Evolutionary conservation across 2,888 invertebrate genomes (phyloP).

Genomic region (Rhorus exstirpatorius): DNA sequence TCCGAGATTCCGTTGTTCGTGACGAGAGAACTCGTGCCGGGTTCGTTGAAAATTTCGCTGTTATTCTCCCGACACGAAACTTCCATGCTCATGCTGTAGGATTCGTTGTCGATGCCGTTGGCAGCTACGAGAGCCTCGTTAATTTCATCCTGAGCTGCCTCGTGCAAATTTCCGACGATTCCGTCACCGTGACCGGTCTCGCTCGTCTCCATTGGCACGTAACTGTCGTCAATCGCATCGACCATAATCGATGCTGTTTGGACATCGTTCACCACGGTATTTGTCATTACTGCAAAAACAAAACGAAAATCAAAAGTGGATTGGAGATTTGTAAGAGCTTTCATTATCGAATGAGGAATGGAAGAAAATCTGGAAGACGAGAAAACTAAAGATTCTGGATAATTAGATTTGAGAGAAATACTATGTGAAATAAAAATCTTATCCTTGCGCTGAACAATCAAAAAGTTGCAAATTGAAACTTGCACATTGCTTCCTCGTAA

Average conservation of each 20-base stretch:
- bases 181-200: constrained; percentile 46
- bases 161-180: constrained; percentile 42
- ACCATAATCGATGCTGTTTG: constrained; percentile 43
- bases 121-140: constrained; percentile 40
- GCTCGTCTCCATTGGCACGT: constrained; percentile 71
- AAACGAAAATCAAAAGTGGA: neutral
- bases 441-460: too few species aligned
- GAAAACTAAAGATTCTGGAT: too few species aligned
- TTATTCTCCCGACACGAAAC: constrained; percentile 59
- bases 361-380: too few species aligned
- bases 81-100: constrained; percentile 60
- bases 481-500: too few species aligned
- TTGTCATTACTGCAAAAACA: constrained; percentile 68
- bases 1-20: neutral
- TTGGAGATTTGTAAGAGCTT: too few species aligned
- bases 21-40: constrained; percentile 11
- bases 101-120: constrained; percentile 53
- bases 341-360: too few species aligned
- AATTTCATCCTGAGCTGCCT: constrained; percentile 42
- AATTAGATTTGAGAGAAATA: too few species aligned
- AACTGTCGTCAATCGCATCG: constrained; percentile 54
- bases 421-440: too few species aligned
- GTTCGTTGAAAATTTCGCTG: constrained; percentile 29
- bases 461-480: too few species aligned
- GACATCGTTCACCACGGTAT: constrained; percentile 62